phyloP scores from a whole-genome alignment of 1,140 invertebrate species.

The Cydia pomonella region DNA sequence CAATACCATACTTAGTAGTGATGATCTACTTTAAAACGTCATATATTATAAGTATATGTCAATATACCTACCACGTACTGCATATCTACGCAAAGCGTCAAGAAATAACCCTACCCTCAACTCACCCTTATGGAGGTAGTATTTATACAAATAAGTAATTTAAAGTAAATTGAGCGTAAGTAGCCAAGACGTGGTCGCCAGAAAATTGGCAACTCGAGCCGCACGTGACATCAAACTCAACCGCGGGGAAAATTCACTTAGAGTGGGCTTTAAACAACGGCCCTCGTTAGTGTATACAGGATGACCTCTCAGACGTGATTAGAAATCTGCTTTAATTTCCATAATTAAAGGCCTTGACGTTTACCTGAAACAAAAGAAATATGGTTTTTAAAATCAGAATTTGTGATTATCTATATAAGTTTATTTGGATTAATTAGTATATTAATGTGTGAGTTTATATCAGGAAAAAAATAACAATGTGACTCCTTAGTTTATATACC shows the following conservation, averaged over 20 bases:
- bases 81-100: no score
- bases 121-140: background rate
- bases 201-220: constrained; percentile 25
- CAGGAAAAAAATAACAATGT: no score
- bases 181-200: constrained; percentile 9
- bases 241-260: constrained; percentile 28
- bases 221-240: constrained; percentile 30
- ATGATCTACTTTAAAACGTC: no score
- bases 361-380: constrained; percentile 7
- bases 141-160: constrained; percentile 24
- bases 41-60: no score
- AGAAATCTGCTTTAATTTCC: background rate
- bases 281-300: background rate
- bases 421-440: no score
- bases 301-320: background rate
- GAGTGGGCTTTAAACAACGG: constrained; percentile 11
- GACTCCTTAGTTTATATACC: no score
- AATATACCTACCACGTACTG: no score
- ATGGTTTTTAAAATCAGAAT: background rate
- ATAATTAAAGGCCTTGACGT: background rate
- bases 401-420: no score
- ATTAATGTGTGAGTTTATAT: background rate
- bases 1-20: no score
- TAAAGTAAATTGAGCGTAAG: constrained; percentile 20
- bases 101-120: no score